Base-by-base conservation (phyloP, 2,113 vertebrate species). In the Melozone crissalis region DNA sequence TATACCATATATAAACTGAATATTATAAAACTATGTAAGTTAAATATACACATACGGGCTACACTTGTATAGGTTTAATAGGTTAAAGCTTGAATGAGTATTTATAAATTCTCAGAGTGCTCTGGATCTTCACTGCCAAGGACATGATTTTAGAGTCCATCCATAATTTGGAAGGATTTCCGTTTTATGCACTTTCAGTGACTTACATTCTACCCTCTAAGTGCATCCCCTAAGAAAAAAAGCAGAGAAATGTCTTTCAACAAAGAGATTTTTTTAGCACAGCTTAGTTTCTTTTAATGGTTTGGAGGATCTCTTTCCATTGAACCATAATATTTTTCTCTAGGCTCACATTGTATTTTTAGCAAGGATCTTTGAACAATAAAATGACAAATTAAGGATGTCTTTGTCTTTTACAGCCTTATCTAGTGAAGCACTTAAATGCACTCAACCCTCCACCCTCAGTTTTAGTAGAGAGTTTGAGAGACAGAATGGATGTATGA, bases 271-370 rank as follows among this genome's bases (percentile, higher is more conserved):
- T 84, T 83, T 95, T 94, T 90, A 95, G 72, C 72, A 77, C 55
- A 0, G 4, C 47, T 86, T 69, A 74, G 78, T 90, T 94, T 94
- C 72, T 93, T 93, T 57, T 90, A 88, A 71, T 88, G 72, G 57
- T 77, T 94, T 84, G 72, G 43, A 95, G 39, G 22, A 73, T 90
- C 46, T 90, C 51, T 67, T 94, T 90, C 71, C 39, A n/a, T 46
- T 91, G 90, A 94, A 91, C 85, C 67, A 62, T 89, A 91, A 72
- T 95, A 84, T 86, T 95, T 97, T 82, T 94, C 92, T 95, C 85
- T 90, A 75, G 85, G 61, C 49, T 93, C 55, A 41, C 54, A 57
- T 13, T 81, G 44, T 95, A 78, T 94, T 93, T 94, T 94, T 95
- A 94, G 88, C 51, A 72, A 55, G 68, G 65, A 59, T 80, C 52